A percentile compares a stretch with the other conserved stretches of the same genome.
Evolutionary conservation across 1,140 invertebrate species (phyloP).

Genomic region (Drosophila setifemur): DNA sequence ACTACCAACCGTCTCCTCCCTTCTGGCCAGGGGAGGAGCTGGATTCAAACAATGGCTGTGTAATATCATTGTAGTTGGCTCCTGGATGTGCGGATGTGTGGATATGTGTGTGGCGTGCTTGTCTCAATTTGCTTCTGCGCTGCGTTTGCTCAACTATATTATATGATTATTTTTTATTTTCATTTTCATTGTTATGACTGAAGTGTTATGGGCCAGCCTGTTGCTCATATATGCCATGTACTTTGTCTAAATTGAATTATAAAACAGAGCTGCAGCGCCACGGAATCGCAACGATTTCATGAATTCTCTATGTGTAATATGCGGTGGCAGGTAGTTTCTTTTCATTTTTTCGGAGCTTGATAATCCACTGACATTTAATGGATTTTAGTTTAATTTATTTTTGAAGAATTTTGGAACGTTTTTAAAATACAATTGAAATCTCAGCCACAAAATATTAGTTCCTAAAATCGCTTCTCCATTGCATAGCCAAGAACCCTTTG

Average conservation of each 20-base stretch:
- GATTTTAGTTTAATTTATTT: too few species aligned
- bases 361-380: too few species aligned
- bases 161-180: constrained; percentile 76
- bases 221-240: constrained; percentile 36
- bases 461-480: too few species aligned
- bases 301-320: not conserved
- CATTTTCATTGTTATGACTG: constrained; percentile 71
- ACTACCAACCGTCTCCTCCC: too few species aligned
- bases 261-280: constrained; percentile 25
- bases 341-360: too few species aligned
- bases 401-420: too few species aligned
- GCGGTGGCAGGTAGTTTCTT: not conserved
- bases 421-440: too few species aligned
- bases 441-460: too few species aligned
- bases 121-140: constrained; percentile 58
- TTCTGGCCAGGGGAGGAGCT: not conserved
- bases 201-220: constrained; percentile 68
- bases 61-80: constrained; percentile 21
- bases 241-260: constrained; percentile 66
- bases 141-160: constrained; percentile 68
- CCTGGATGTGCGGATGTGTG: not conserved
- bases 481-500: too few species aligned
- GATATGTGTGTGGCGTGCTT: constrained; percentile 11
- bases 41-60: constrained; percentile 14
- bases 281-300: not conserved